Conservation (phyloP, 2,888 invertebrate species). For the Nephrotoma appendiculata region DNA sequence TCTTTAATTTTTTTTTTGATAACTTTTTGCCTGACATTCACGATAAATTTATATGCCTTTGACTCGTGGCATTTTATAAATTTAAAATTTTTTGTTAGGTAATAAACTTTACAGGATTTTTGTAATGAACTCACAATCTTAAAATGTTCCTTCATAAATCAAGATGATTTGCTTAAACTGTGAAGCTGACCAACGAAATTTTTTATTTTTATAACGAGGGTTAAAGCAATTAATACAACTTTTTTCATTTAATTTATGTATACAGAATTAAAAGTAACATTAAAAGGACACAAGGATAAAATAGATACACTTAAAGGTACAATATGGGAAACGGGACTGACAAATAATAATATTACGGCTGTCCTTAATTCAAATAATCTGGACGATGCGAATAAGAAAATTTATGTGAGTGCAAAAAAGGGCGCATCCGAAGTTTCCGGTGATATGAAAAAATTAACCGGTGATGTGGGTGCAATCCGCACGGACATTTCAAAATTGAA, state of each 20-base stretch:
- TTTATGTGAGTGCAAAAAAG: constrained; percentile 1
- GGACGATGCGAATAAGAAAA: constrained; percentile 7
- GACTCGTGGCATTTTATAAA: not conserved
- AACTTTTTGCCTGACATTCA: not conserved
- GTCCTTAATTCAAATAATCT: constrained; percentile 18
- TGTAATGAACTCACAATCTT: not conserved
- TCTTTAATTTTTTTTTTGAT: not conserved
- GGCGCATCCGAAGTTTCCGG: constrained; percentile 7
- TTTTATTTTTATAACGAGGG: not conserved
- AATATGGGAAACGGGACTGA: constrained; percentile 26
- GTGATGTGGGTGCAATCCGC: constrained; percentile 18
- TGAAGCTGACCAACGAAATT: not conserved
- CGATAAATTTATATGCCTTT: not conserved
- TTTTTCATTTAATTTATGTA: constrained; percentile 10
- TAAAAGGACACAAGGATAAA: constrained; percentile 24
- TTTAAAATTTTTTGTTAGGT: not conserved
- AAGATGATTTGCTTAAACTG: not conserved
- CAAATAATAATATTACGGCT: constrained; percentile 28
- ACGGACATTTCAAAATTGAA: constrained; percentile 23
- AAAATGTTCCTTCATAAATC: not conserved
- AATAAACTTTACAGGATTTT: not conserved
- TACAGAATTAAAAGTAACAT: constrained; percentile 20
- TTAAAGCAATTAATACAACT: not conserved
- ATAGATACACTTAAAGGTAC: constrained; percentile 29
- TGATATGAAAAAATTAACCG: constrained; percentile 14